These are phyloP conservation scores for Drosophila maculinotata DNA, from an alignment of 2,888 invertebrate genomes.

Conservation along the genomic window DNA sequence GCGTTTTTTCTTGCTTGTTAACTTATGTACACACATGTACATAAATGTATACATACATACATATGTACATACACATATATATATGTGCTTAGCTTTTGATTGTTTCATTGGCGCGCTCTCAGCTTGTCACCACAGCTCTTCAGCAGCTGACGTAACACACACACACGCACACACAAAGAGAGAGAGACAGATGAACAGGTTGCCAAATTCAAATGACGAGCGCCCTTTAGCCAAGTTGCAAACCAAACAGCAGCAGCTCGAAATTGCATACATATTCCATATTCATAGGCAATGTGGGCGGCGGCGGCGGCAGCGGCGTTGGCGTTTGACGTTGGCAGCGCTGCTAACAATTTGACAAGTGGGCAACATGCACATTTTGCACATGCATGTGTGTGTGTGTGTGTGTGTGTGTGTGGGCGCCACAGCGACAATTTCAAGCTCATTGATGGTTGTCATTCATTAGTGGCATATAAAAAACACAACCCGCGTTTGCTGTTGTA, in stretches of 20 bases:
- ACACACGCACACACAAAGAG: slow-evolving; percentile 7
- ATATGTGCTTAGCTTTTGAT: slow-evolving; percentile 33
- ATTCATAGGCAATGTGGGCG: slow-evolving; percentile 27
- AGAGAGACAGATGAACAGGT: slow-evolving; percentile 39
- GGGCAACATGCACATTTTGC: slow-evolving; percentile 51
- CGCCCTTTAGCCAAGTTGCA: slow-evolving; percentile 38
- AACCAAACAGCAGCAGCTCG: slow-evolving; percentile 15
- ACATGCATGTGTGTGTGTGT: slow-evolving; percentile 22
- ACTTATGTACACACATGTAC: slow-evolving; percentile 18
- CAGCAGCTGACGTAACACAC: slow-evolving; percentile 42
- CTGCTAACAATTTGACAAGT: slow-evolving; percentile 54
- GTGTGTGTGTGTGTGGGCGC: slow-evolving; percentile 52
- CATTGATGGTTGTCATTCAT: slow-evolving; percentile 71
- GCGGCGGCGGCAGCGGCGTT: slow-evolving; percentile 10
- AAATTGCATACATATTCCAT: slow-evolving; percentile 14
- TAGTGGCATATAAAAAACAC: slow-evolving; percentile 25
- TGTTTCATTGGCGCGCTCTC: slow-evolving; percentile 15
- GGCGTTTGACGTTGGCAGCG: slow-evolving; percentile 14
- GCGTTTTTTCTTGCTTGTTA: slow-evolving; percentile 32
- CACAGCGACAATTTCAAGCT: slow-evolving; percentile 39
- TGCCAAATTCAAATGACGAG: slow-evolving; percentile 28
- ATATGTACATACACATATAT: background rate
- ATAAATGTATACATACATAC: background rate
- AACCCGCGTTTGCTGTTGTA: background rate
- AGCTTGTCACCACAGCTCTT: slow-evolving; percentile 19